phyloP scores from a whole-genome alignment of 2,797 vertebrate species.

The Buceros bicornis region DNA sequence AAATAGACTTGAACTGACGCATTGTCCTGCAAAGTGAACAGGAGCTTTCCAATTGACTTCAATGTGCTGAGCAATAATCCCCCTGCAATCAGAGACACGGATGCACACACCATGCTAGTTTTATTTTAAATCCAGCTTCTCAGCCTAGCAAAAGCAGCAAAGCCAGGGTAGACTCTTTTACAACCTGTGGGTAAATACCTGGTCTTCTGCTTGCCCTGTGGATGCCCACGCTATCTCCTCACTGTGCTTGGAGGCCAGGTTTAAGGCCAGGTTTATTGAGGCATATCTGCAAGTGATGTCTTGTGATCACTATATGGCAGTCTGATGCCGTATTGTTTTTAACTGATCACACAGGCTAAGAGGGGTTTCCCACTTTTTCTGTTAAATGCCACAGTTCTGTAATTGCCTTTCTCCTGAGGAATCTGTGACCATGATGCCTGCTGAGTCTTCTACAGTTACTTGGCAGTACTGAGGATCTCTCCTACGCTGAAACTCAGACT shows the following conservation, averaged over 20 bases:
- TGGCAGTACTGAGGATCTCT: background rate
- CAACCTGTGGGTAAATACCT: background rate
- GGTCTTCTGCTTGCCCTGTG: background rate
- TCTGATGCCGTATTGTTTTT: background rate
- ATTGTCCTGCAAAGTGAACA: background rate
- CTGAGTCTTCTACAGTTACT: background rate
- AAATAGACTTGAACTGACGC: background rate
- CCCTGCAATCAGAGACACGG: background rate
- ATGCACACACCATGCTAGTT: background rate
- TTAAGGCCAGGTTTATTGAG: background rate
- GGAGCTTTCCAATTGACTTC: background rate
- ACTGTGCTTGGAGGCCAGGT: background rate
- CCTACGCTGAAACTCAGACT: background rate
- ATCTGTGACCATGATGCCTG: background rate
- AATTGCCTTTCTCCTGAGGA: background rate
- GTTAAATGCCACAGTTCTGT: background rate
- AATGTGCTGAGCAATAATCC: background rate
- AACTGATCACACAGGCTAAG: background rate
- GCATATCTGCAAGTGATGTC: background rate
- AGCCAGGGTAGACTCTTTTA: background rate
- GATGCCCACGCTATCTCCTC: background rate
- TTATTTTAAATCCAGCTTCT: background rate
- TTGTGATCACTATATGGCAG: background rate
- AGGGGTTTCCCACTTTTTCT: background rate
- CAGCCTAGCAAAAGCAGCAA: background rate